Base-by-base conservation (phyloP, 2,888 invertebrate species). In the Caenorhabditis virilis region DNA sequence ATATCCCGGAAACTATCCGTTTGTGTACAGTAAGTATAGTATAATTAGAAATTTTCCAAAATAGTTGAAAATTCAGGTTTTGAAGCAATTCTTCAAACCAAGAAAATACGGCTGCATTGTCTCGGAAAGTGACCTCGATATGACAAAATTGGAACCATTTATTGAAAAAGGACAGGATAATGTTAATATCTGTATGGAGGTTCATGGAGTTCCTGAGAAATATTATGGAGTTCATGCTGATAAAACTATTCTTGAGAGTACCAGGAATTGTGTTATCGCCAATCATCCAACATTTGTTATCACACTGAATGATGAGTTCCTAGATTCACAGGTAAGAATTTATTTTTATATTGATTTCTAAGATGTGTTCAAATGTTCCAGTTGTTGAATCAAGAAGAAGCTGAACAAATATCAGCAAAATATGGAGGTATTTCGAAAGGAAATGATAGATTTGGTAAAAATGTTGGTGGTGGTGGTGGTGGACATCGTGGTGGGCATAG, bases 1-100 rank as follows among this genome's bases (percentile, higher is more conserved):
- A 77, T 30, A 78, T 81, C 38, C 81, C 81, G 7, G 81, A 81
- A 50, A 72, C 77, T 18, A 76, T 81, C 25, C 70, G 74, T 15
- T 58, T 82, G 3, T 39, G 48, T 7, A 81, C 81, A 2, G 76
- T 69, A n/a, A 51, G 56, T 25, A 11, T 26, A 15, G 18, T 43
- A 9, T 27, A 22, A 7, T 55, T 75, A 7, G 45, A 15, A 72
- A 61, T 26, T 26, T 39, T 15, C 33, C 11, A 36, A 7, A 23
- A 51, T n/a, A 39, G 15, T 35, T 3, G 26, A 15, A 42, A 11
- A 23, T 38, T 53, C n/a, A 72, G 72, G 52, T 76, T 11, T 51
- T 76, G 43, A 70, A 70, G 38, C 76, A 76, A 48, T 76, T 76
- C 53, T 64, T 76, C 41, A 66, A 66, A 26, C 76, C 76, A 4